phyloP scores from a whole-genome alignment of 2,113 vertebrate genomes.

The Vimba vimba region DNA sequence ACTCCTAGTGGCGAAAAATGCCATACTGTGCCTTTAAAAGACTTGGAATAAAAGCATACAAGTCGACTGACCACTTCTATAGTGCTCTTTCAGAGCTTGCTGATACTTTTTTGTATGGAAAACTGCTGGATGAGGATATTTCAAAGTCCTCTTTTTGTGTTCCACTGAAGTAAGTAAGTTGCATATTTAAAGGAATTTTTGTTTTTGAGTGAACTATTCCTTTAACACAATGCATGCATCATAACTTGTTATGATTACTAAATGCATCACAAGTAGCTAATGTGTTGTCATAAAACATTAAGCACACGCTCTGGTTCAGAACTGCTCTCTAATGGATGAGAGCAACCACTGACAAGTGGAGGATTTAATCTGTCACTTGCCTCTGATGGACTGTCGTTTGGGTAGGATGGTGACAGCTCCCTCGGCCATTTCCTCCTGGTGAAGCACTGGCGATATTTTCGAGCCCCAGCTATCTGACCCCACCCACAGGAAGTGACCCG shows the following conservation, averaged over 20 bases:
- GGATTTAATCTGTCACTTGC: slow-evolving; percentile 66
- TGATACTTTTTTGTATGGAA: too few relatives aligned
- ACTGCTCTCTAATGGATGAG: slow-evolving; percentile 23
- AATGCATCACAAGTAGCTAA: slow-evolving; percentile 8
- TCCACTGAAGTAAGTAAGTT: neutral
- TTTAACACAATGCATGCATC: neutral
- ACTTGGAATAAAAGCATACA: neutral
- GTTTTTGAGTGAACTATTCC: neutral
- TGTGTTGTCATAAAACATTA: neutral
- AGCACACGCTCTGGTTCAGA: neutral
- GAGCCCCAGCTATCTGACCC: slow-evolving; percentile 98
- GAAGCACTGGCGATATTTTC: slow-evolving; percentile 90
- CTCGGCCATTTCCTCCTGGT: slow-evolving; percentile 94
- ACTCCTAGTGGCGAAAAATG: too few relatives aligned
- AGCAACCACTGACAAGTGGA: slow-evolving; percentile 11
- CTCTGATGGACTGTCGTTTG: slow-evolving; percentile 89
- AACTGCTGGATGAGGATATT: neutral
- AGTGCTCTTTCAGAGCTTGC: neutral
- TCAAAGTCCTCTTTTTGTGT: neutral
- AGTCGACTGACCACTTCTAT: neutral
- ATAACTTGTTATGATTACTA: neutral
- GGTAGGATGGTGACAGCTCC: slow-evolving; percentile 95
- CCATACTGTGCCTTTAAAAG: too few relatives aligned
- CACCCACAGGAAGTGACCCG: slow-evolving; percentile 97
- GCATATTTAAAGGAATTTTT: neutral